Conservation (phyloP, 2,888 invertebrate species). For the Blastobasis adustella region DNA sequence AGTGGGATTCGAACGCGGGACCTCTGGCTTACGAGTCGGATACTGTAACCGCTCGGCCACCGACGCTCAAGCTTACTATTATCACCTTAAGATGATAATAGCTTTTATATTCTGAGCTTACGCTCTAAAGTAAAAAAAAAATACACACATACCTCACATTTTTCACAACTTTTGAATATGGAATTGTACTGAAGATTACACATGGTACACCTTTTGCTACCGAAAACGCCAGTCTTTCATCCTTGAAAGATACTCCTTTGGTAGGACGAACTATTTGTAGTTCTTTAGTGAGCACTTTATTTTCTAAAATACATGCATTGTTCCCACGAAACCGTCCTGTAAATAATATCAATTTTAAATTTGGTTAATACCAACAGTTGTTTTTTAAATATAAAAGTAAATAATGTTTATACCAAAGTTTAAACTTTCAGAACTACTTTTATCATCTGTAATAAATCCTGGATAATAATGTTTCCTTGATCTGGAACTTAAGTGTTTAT, state of each 20-base stretch:
- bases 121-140: too few relatives aligned
- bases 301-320: conserved; percentile 70
- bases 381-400: too few relatives aligned
- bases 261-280: conserved; percentile 75
- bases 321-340: conserved; percentile 68
- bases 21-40: too few relatives aligned
- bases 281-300: conserved; percentile 71
- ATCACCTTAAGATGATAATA: too few relatives aligned
- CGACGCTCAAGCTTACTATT: too few relatives aligned
- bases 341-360: conserved; percentile 14
- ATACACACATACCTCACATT: conserved; percentile 70
- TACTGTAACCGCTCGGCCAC: too few relatives aligned
- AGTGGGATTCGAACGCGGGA: too few relatives aligned
- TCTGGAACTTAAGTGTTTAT: conserved; percentile 43
- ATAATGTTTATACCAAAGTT: conserved; percentile 64
- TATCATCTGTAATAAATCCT: conserved; percentile 76
- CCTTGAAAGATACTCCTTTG: conserved; percentile 81
- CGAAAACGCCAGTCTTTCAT: conserved; percentile 88
- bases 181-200: conserved; percentile 89
- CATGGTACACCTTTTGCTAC: conserved; percentile 87
- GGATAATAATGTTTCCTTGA: conserved; percentile 56
- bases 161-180: conserved; percentile 82
- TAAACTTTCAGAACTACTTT: conserved; percentile 89
- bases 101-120: too few relatives aligned
- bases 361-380: conserved; percentile 7